A percentile compares a stretch with the other conserved stretches of the same genome.
Evolutionary conservation across 2,888 invertebrate genomes (phyloP).

Genomic region (Prosapia bicincta): DNA sequence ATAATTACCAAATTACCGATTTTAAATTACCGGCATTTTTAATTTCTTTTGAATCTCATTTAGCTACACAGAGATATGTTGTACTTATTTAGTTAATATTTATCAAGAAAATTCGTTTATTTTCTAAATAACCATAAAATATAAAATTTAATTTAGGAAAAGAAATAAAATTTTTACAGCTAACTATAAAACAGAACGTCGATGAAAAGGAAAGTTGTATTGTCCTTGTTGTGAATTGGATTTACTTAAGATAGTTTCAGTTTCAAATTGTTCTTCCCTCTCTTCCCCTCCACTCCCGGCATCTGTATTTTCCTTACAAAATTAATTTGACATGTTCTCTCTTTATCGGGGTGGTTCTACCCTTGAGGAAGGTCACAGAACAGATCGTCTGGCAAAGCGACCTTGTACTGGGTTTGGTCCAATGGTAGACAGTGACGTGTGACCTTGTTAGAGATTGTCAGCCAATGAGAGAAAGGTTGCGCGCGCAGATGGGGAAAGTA

Average conservation of each 20-base stretch:
- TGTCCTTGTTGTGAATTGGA: not conserved
- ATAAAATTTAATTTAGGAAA: too few species aligned
- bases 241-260: not conserved
- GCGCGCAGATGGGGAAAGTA: not conserved
- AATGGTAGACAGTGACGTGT: not conserved
- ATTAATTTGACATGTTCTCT: not conserved
- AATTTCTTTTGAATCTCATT: too few species aligned
- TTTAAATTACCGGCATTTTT: too few species aligned
- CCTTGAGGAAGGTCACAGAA: conserved; percentile 2
- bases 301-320: not conserved
- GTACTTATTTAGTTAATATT: too few species aligned
- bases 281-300: not conserved
- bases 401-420: not conserved
- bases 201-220: not conserved
- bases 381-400: not conserved
- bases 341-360: not conserved
- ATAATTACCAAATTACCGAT: too few species aligned
- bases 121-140: too few species aligned
- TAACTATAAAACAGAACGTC: too few species aligned
- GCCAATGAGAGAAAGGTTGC: not conserved
- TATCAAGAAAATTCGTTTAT: too few species aligned
- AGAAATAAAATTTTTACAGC: too few species aligned
- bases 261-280: not conserved
- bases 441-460: not conserved
- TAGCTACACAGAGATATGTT: too few species aligned